phyloP scores from a whole-genome alignment of 2,888 invertebrate species.

The Hoplodrina ambigua region DNA sequence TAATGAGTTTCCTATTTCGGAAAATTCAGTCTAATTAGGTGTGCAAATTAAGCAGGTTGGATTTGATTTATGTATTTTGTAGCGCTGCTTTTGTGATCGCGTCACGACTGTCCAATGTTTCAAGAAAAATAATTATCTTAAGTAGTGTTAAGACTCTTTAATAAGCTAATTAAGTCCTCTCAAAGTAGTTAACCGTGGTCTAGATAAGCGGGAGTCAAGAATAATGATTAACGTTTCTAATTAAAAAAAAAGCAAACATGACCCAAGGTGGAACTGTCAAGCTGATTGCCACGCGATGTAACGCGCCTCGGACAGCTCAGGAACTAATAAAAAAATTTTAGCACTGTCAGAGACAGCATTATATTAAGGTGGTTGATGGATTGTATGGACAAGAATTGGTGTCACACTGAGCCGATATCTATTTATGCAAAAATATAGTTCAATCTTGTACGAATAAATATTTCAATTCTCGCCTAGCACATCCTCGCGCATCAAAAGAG shows the following conservation, averaged over 20 bases:
- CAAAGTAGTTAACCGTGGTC: slow-evolving; percentile 22
- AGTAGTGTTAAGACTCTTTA: slow-evolving; percentile 3
- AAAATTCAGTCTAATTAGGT: slow-evolving; percentile 19
- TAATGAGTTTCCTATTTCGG: slow-evolving; percentile 22
- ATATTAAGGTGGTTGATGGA: no score
- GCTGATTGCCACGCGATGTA: slow-evolving; percentile 16
- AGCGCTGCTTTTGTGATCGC: not conserved
- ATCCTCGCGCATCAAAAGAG: no score
- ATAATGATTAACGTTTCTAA: slow-evolving; percentile 2
- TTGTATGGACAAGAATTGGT: no score
- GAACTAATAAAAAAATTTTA: no score
- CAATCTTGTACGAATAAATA: no score
- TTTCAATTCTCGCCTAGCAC: no score
- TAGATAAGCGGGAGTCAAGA: slow-evolving; percentile 25
- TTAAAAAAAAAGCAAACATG: slow-evolving; percentile 6
- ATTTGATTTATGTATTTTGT: slow-evolving; percentile 13
- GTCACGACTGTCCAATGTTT: slow-evolving; percentile 22
- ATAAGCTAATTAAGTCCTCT: slow-evolving; percentile 25
- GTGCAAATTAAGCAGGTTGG: slow-evolving; percentile 18
- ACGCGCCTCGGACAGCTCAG: not conserved
- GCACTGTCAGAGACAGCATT: no score
- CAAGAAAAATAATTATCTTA: slow-evolving; percentile 4
- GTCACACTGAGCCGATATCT: no score
- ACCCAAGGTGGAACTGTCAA: slow-evolving; percentile 1
- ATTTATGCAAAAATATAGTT: no score